Conservation (phyloP, 2,888 invertebrate genomes). For the Eupeodes latifasciatus region DNA sequence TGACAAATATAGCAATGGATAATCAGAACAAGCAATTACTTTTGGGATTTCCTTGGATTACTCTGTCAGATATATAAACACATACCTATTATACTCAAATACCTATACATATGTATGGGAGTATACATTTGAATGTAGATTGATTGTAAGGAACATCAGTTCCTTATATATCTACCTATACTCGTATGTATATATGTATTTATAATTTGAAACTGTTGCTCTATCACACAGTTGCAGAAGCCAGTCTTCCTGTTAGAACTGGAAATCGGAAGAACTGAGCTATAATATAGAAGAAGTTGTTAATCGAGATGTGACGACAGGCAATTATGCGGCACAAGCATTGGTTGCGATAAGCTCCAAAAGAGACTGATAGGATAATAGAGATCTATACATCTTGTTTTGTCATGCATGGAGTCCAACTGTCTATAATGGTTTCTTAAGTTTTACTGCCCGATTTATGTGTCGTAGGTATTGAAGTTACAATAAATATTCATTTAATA, state of each 20-base stretch:
- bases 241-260: neutral
- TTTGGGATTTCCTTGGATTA: conserved; percentile 68
- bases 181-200: neutral
- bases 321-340: conserved; percentile 45
- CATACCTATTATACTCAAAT: neutral
- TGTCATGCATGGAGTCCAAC: neutral
- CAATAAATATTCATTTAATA: too few relatives aligned
- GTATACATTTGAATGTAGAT: neutral
- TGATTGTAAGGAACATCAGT: neutral
- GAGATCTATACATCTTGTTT: conserved; percentile 26
- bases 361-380: conserved; percentile 28
- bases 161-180: neutral
- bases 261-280: neutral
- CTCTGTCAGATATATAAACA: conserved; percentile 39
- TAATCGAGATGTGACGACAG: conserved; percentile 37
- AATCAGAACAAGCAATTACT: conserved; percentile 73
- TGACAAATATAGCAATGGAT: conserved; percentile 71
- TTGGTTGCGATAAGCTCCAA: conserved; percentile 31
- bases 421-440: too few relatives aligned
- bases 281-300: conserved; percentile 24
- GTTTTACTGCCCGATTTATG: neutral
- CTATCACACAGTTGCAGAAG: conserved; percentile 38
- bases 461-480: too few relatives aligned
- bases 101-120: neutral
- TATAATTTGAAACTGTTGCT: conserved; percentile 51